A percentile compares a stretch with the other conserved stretches of the same genome.
Evolutionary conservation across 2,113 vertebrate genomes (phyloP).

Genomic region (Cephalopterus ornatus): DNA sequence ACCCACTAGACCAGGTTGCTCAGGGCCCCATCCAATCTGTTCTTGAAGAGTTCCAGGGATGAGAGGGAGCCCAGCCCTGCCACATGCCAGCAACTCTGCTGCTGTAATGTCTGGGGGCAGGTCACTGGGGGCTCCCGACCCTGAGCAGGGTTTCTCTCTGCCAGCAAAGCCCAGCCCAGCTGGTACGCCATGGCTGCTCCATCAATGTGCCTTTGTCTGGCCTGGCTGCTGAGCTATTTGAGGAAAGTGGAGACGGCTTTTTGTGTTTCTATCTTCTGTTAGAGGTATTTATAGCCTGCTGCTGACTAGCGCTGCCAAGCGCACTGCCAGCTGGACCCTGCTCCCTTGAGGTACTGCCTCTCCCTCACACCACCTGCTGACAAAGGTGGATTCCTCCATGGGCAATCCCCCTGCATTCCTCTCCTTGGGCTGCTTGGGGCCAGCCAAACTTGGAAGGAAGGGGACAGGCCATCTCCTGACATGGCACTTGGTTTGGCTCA

Average conservation of each 20-base stretch:
- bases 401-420: fast-evolving
- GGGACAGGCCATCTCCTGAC: fast-evolving
- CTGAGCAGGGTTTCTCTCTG: fast-evolving
- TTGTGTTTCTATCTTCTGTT: constrained; percentile 30
- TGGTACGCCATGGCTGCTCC: neutral
- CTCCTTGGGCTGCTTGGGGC: fast-evolving
- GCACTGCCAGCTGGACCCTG: neutral
- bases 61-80: neutral
- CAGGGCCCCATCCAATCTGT: neutral
- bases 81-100: fast-evolving
- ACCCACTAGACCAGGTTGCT: neutral
- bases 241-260: constrained; percentile 42
- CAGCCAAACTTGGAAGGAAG: neutral
- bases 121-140: neutral
- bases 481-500: neutral
- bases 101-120: neutral
- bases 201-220: constrained; percentile 50
- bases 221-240: neutral
- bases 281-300: constrained; percentile 47
- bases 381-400: neutral
- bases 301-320: constrained; percentile 12
- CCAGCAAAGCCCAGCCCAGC: neutral
- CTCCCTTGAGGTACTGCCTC: neutral
- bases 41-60: neutral
- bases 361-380: neutral